A percentile compares a stretch with the other conserved stretches of the same genome.
phyloP scores from a whole-genome alignment of 2,888 invertebrate species.

The Adineta ricciae region DNA sequence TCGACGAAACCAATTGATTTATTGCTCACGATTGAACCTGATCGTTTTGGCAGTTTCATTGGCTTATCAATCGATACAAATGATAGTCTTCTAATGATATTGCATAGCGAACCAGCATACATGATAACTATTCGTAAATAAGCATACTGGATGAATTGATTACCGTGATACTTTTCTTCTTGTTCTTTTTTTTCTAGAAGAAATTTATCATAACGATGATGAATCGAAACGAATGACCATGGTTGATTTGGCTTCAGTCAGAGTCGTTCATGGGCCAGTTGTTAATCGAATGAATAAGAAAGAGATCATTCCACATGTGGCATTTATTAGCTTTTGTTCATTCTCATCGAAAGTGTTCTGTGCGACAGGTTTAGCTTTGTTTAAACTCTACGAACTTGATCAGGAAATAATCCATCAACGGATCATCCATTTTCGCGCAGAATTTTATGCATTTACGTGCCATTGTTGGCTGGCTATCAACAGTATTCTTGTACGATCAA shows the following conservation, averaged over 20 bases:
- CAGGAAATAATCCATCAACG: background rate
- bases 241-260: background rate
- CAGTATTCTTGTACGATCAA: background rate
- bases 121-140: slow-evolving; percentile 9
- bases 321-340: slow-evolving; percentile 10
- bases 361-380: background rate
- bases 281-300: slow-evolving; percentile 1
- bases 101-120: background rate
- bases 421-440: background rate
- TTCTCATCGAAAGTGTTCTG: background rate
- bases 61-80: background rate
- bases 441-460: slow-evolving; percentile 3
- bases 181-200: background rate
- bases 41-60: background rate
- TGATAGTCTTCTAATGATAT: background rate
- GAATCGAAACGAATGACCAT: background rate
- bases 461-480: background rate
- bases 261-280: background rate
- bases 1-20: background rate
- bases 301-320: background rate
- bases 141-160: background rate
- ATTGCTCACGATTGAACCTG: background rate
- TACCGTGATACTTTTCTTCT: background rate
- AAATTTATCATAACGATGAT: background rate
- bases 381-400: background rate